These are phyloP conservation scores for Ischnura elegans DNA, from an alignment of 2,888 invertebrate species.

Conservation along the genomic window DNA sequence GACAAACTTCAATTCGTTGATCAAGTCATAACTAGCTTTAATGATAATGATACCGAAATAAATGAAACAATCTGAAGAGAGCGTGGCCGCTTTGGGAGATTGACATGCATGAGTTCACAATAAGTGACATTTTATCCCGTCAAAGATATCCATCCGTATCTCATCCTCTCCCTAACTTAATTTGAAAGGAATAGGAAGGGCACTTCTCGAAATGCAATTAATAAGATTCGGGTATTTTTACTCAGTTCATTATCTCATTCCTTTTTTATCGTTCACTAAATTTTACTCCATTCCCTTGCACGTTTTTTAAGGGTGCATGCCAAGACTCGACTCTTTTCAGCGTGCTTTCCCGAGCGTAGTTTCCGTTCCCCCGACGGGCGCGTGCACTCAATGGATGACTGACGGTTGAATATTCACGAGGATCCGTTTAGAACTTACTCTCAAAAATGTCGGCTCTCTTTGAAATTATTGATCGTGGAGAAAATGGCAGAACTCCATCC, in stretches of 20 bases:
- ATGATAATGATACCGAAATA: too few species aligned
- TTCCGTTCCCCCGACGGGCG: neutral
- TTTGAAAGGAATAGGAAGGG: too few species aligned
- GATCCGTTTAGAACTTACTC: neutral
- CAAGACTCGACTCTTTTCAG: neutral
- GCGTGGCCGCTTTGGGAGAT: too few species aligned
- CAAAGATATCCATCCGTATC: too few species aligned
- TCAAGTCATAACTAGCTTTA: too few species aligned
- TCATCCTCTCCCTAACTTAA: neutral
- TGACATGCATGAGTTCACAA: too few species aligned
- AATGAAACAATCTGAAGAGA: too few species aligned
- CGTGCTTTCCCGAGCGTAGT: neutral
- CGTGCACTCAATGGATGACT: neutral
- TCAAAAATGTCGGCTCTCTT: constrained; percentile 20
- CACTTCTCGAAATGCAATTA: neutral
- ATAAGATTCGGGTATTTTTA: neutral
- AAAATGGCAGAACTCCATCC: neutral
- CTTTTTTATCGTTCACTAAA: neutral
- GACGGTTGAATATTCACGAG: constrained; percentile 35
- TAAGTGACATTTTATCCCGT: too few species aligned
- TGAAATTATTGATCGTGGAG: constrained; percentile 31
- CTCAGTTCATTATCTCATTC: neutral
- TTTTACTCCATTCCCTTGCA: neutral
- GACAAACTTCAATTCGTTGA: too few species aligned
- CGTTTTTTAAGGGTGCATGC: neutral